Percentiles rank a stretch among this genome's conserved stretches.
These are phyloP conservation scores for Cheilosia soror DNA, from an alignment of 2,888 invertebrate genomes.

Conservation along the genomic window DNA sequence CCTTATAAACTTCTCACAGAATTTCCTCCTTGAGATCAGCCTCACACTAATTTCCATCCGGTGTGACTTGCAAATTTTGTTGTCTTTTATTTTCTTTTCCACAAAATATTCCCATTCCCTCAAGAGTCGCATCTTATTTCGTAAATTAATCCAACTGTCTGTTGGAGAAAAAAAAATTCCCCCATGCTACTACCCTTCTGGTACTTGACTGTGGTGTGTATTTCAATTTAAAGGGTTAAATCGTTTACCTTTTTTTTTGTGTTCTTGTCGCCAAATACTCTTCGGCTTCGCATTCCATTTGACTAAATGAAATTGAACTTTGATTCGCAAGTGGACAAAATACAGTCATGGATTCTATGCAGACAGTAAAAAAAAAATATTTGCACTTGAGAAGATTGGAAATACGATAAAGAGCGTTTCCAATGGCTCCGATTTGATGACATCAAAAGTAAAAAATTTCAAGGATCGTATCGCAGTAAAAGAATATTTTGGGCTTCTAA, in stretches of 20 bases:
- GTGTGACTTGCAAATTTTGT: not conserved
- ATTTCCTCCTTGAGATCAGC: not conserved
- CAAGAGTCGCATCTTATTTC: not conserved
- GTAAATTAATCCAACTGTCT: constrained; percentile 10
- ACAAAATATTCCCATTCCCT: not conserved
- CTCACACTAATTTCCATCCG: not conserved
- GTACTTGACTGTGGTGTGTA: constrained; percentile 12
- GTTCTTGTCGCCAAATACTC: not conserved
- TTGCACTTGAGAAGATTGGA: not conserved
- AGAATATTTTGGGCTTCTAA: no score
- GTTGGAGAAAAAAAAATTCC: not conserved
- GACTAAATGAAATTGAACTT: constrained; percentile 5
- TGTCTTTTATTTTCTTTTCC: not conserved
- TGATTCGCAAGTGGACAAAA: not conserved
- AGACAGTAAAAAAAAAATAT: not conserved
- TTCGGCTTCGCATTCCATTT: not conserved
- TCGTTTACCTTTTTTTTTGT: not conserved
- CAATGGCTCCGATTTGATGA: not conserved
- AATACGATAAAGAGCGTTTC: not conserved
- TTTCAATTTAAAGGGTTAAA: constrained; percentile 10
- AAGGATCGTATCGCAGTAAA: no score
- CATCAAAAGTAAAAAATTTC: no score
- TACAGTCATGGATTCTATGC: not conserved
- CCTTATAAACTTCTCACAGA: not conserved
- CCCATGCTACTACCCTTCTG: not conserved